Evolutionary conservation across 2,797 vertebrate species (phyloP).

Genomic region (Dicrostonyx torquatus): DNA sequence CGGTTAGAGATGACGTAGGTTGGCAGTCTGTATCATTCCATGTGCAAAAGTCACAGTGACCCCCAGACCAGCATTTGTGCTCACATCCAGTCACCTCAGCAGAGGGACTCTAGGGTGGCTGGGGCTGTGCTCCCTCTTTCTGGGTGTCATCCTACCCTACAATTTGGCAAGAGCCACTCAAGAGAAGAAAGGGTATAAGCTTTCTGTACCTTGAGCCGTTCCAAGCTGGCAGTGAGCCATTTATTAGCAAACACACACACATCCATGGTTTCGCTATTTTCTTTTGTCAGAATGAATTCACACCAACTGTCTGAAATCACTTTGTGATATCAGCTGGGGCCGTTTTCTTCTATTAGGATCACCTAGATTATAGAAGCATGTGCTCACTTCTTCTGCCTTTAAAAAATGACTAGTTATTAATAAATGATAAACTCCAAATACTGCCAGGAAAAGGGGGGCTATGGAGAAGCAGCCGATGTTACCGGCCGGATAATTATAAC

Average conservation of each 20-base stretch:
- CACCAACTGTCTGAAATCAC: slow-evolving; percentile 69
- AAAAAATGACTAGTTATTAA: slow-evolving; percentile 72
- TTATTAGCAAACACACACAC: slow-evolving; percentile 76
- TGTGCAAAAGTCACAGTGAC: slow-evolving; percentile 87
- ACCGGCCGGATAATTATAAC: slow-evolving; percentile 66
- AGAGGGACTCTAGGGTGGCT: slow-evolving; percentile 32
- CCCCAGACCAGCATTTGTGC: slow-evolving; percentile 79
- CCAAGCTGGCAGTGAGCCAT: slow-evolving; percentile 73
- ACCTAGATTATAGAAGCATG: slow-evolving; percentile 62
- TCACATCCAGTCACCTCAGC: slow-evolving; percentile 70
- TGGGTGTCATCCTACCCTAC: background rate
- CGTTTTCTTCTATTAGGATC: slow-evolving; percentile 69
- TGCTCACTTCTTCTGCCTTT: slow-evolving; percentile 70
- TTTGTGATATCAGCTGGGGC: slow-evolving; percentile 59
- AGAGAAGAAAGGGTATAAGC: slow-evolving; percentile 71
- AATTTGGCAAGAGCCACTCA: slow-evolving; percentile 73
- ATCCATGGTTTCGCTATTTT: slow-evolving; percentile 67
- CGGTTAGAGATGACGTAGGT: slow-evolving; percentile 66
- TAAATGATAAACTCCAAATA: slow-evolving; percentile 74
- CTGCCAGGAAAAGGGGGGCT: slow-evolving; percentile 75
- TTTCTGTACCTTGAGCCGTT: slow-evolving; percentile 66
- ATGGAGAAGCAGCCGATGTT: slow-evolving; percentile 71
- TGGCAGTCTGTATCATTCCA: slow-evolving; percentile 77
- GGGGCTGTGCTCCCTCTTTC: background rate
- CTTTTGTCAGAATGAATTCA: slow-evolving; percentile 69